Conservation (phyloP, 2,797 vertebrate species). For the Holocentrus rufus region DNA sequence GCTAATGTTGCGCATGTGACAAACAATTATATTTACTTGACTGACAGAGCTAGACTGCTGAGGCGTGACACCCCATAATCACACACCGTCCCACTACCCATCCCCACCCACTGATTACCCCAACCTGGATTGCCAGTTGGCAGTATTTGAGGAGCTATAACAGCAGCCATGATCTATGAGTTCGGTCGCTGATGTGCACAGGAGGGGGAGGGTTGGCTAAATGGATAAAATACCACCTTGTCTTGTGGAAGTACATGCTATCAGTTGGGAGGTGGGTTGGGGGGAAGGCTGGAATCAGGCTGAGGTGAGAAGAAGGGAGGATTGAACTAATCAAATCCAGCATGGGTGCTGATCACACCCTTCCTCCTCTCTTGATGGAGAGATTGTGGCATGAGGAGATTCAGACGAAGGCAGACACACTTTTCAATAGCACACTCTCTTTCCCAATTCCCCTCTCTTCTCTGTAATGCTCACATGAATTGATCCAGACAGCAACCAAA, state of each 20-base stretch:
- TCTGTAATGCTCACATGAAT: background rate
- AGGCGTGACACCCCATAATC: conserved; percentile 34
- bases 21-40: conserved; percentile 62
- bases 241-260: conserved; percentile 15
- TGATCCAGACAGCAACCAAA: too few species aligned
- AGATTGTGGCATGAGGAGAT: conserved; percentile 42
- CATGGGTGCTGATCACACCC: conserved; percentile 50
- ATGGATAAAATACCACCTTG: conserved; percentile 9
- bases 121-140: background rate
- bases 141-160: conserved; percentile 28
- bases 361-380: conserved; percentile 33
- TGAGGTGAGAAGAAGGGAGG: conserved; percentile 48
- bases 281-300: conserved; percentile 22
- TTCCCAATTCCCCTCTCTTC: conserved; percentile 2
- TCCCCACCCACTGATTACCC: background rate
- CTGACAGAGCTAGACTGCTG: conserved; percentile 46
- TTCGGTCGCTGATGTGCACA: conserved; percentile 21
- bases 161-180: conserved; percentile 45
- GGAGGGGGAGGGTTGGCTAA: conserved; percentile 37
- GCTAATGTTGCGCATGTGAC: conserved; percentile 69
- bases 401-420: conserved; percentile 40
- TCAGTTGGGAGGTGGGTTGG: conserved; percentile 22
- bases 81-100: background rate
- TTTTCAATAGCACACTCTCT: background rate
- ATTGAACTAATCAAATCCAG: conserved; percentile 64